Evolutionary conservation across 2,113 vertebrate genomes (phyloP).

Genomic region (Neogale vison): DNA sequence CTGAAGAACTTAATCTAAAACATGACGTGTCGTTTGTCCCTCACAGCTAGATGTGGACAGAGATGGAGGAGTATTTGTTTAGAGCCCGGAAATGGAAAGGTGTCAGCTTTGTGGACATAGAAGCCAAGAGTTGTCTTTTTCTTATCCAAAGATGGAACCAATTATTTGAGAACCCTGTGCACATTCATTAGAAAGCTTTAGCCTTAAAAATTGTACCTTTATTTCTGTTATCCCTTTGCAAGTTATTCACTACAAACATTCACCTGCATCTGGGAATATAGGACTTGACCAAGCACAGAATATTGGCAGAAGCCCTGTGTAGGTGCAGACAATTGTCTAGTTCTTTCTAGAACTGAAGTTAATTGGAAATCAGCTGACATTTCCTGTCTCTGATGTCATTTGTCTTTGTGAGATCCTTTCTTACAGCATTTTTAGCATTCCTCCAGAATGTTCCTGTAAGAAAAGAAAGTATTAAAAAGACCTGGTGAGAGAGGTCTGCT

Average conservation of each 20-base stretch:
- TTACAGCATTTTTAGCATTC: not conserved
- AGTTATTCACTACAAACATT: not conserved
- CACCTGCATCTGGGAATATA: not conserved
- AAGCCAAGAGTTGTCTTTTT: slow-evolving; percentile 1
- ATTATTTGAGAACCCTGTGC: slow-evolving; percentile 8
- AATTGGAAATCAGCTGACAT: not conserved
- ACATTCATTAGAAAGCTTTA: slow-evolving; percentile 18
- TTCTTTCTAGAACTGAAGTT: not conserved
- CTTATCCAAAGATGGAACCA: not conserved
- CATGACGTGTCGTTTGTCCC: accelerated
- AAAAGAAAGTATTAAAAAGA: not conserved
- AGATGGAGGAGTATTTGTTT: not conserved
- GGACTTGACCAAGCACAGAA: not conserved
- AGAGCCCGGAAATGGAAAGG: not conserved
- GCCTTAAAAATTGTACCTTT: not conserved
- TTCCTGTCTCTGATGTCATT: not conserved
- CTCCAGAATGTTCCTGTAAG: not conserved
- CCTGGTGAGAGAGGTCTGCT: not conserved
- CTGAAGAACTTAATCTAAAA: slow-evolving; percentile 1
- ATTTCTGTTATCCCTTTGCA: not conserved
- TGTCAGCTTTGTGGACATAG: not conserved
- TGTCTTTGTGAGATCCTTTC: not conserved
- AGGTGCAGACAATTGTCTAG: not conserved
- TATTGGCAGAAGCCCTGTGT: not conserved
- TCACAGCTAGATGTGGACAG: not conserved